A percentile compares a stretch with the other conserved stretches of the same genome.
These are phyloP conservation scores for Nomada flava DNA, from an alignment of 2,888 invertebrate genomes.

Conservation along the genomic window DNA sequence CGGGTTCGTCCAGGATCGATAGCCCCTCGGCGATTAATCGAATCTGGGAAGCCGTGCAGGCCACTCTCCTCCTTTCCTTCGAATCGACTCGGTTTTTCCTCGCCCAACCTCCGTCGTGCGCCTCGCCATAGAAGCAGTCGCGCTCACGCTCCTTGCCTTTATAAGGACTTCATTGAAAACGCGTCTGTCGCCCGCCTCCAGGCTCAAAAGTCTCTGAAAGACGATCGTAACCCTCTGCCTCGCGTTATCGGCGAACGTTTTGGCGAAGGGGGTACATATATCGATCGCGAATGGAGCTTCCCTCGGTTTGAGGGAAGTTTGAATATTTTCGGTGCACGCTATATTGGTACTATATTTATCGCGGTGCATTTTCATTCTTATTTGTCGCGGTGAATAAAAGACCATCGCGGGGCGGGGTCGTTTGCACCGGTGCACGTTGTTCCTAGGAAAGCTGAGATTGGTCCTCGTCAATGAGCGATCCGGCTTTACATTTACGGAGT, in stretches of 20 bases:
- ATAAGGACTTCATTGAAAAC: conserved; percentile 79
- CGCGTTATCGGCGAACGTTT: neutral
- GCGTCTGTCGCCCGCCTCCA: conserved; percentile 49
- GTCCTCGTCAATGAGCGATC: conserved; percentile 74
- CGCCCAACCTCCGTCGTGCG: conserved; percentile 43
- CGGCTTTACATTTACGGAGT: conserved; percentile 77
- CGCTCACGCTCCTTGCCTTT: conserved; percentile 71
- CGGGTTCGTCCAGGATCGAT: conserved; percentile 69
- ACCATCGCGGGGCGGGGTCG: neutral
- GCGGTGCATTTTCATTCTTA: no score
- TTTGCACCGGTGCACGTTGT: conserved; percentile 20
- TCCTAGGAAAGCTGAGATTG: conserved; percentile 54
- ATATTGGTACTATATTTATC: no score
- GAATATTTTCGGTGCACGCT: no score
- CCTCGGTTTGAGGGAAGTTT: neutral
- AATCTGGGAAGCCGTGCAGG: conserved; percentile 50
- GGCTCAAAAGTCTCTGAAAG: neutral
- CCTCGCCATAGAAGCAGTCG: conserved; percentile 62
- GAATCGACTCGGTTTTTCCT: conserved; percentile 67
- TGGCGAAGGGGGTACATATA: neutral
- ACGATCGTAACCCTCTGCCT: conserved; percentile 7
- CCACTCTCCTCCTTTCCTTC: conserved; percentile 63
- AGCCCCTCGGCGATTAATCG: conserved; percentile 68
- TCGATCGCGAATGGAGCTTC: no score
- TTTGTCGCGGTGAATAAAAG: conserved; percentile 28